Evolutionary conservation across 2,113 vertebrate genomes (phyloP).

Genomic region (Amia ocellicauda): DNA sequence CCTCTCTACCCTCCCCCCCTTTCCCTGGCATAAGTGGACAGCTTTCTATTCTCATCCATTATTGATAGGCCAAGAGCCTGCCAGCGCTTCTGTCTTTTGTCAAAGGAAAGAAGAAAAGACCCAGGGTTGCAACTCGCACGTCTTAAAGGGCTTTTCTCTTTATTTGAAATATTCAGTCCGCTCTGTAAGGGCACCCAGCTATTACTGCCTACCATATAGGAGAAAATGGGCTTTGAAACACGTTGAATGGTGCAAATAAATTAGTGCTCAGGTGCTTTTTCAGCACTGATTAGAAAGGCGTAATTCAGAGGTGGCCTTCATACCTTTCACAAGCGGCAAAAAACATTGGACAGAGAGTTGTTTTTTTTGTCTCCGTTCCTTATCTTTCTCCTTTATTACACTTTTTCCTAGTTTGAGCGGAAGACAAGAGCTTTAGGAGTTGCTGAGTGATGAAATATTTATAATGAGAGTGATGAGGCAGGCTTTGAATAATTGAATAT

Average conservation of each 20-base stretch:
- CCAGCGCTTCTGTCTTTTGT: constrained; percentile 56
- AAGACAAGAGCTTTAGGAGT: constrained; percentile 80
- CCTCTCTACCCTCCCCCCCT: constrained; percentile 24
- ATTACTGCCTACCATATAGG: constrained; percentile 43
- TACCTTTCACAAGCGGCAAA: constrained; percentile 50
- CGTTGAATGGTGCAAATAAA: constrained; percentile 48
- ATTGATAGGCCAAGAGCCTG: constrained; percentile 72
- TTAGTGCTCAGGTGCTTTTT: constrained; percentile 51
- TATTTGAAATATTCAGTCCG: constrained; percentile 52
- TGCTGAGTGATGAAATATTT: constrained; percentile 90
- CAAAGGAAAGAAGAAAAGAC: constrained; percentile 55
- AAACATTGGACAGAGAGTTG: constrained; percentile 26
- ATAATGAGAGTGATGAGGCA: constrained; percentile 82
- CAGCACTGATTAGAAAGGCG: constrained; percentile 55
- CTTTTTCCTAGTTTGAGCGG: constrained; percentile 65
- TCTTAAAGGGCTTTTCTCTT: constrained; percentile 59
- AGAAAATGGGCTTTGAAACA: constrained; percentile 50
- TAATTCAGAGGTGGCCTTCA: constrained; percentile 53
- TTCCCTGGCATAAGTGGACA: constrained; percentile 58
- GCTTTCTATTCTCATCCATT: constrained; percentile 65
- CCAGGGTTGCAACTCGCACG: constrained; percentile 58
- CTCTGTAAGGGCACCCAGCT: constrained; percentile 57
- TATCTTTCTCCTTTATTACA: constrained; percentile 53
- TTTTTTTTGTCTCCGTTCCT: constrained; percentile 33
- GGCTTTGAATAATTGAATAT: constrained; percentile 85